A percentile compares a stretch with the other conserved stretches of the same genome.
phyloP scores from a whole-genome alignment of 1,140 invertebrate species.

The Holcopasites calliopsidis region DNA sequence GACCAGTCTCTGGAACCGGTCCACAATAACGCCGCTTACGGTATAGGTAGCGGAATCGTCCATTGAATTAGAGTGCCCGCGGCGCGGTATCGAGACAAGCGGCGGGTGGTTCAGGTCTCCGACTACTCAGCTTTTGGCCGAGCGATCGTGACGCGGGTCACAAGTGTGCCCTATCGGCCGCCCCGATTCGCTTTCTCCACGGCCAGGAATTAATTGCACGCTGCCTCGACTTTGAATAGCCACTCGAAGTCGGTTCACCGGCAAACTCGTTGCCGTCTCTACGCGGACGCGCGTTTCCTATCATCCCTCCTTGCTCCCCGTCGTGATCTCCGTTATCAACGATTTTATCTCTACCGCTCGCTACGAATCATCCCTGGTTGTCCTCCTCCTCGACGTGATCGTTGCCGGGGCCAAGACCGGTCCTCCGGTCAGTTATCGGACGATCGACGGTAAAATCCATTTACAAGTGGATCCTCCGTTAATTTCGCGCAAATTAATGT shows the following conservation, averaged over 20 bases:
- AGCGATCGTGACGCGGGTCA: slow-evolving; percentile 47
- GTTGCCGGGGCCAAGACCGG: too few species aligned
- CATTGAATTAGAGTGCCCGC: slow-evolving; percentile 53
- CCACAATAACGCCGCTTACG: slow-evolving; percentile 45
- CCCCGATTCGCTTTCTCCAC: slow-evolving; percentile 49
- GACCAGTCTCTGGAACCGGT: not conserved
- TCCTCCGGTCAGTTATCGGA: not conserved
- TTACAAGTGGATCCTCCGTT: not conserved
- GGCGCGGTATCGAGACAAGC: slow-evolving; percentile 51
- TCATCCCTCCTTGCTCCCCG: not conserved
- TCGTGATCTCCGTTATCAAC: not conserved
- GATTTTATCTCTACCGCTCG: not conserved
- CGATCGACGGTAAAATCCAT: slow-evolving; percentile 1
- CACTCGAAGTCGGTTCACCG: slow-evolving; percentile 46
- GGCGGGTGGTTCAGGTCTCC: slow-evolving; percentile 20
- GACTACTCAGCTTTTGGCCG: slow-evolving; percentile 54
- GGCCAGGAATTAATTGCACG: slow-evolving; percentile 70
- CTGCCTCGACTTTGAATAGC: slow-evolving; percentile 69
- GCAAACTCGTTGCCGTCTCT: slow-evolving; percentile 27
- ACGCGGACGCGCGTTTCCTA: not conserved
- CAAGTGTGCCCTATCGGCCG: slow-evolving; percentile 54
- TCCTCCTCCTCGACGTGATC: not conserved
- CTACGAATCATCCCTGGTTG: not conserved
- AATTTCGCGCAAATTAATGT: not conserved
- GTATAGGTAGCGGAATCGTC: slow-evolving; percentile 38